phyloP scores from a whole-genome alignment of 2,888 invertebrate species.

The Camptogramma bilineatum region DNA sequence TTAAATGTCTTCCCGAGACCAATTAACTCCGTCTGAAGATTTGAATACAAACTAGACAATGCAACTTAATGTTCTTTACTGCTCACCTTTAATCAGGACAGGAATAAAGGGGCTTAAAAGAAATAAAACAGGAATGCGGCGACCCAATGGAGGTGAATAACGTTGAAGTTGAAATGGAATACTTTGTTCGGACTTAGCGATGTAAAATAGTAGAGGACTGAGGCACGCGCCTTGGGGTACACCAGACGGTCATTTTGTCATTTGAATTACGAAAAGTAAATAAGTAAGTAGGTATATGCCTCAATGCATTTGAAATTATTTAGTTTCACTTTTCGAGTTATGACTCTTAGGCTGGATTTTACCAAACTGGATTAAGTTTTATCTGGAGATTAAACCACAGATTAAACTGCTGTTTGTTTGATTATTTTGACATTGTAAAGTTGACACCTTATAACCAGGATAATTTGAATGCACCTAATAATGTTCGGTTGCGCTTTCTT shows the following conservation, averaged over 20 bases:
- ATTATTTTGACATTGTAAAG: too few species aligned
- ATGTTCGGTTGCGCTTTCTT: too few species aligned
- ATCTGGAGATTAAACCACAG: too few species aligned
- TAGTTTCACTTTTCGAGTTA: too few species aligned
- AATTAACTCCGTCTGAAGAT: conserved; percentile 68
- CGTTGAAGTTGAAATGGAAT: neutral
- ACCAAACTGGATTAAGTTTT: too few species aligned
- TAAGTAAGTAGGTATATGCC: too few species aligned
- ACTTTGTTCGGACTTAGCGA: conserved; percentile 5
- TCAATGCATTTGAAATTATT: too few species aligned
- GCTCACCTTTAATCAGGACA: conserved; percentile 49
- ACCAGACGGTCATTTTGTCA: neutral
- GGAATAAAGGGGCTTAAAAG: conserved; percentile 33
- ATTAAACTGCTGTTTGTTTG: too few species aligned
- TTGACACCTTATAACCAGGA: too few species aligned
- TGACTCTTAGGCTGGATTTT: too few species aligned
- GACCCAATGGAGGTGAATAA: conserved; percentile 9
- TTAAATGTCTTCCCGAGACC: conserved; percentile 68
- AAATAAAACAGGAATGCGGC: conserved; percentile 21
- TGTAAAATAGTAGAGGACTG: conserved; percentile 28
- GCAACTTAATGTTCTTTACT: conserved; percentile 42
- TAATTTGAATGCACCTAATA: too few species aligned
- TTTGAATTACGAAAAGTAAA: neutral
- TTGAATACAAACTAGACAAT: conserved; percentile 64
- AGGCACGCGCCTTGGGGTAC: conserved; percentile 30